phyloP scores from a whole-genome alignment of 1,140 invertebrate species.

The Metaphire vulgaris region DNA sequence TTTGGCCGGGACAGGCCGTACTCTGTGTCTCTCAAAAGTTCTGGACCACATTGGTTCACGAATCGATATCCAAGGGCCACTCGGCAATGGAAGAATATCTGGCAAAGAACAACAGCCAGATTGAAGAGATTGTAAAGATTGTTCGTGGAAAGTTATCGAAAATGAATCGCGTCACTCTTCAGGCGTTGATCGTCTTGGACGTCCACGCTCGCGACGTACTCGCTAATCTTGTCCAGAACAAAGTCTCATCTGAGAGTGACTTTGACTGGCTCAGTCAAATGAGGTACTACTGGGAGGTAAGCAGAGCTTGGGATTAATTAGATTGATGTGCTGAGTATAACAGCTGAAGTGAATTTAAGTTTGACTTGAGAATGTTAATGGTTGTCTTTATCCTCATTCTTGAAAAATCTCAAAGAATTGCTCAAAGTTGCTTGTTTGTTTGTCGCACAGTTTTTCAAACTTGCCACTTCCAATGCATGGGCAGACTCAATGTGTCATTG shows the following conservation, averaged over 20 bases:
- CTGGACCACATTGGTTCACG: constrained; percentile 70
- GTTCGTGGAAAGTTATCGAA: constrained; percentile 75
- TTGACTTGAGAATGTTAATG: too few relatives aligned
- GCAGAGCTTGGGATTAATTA: too few relatives aligned
- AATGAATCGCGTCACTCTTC: constrained; percentile 82
- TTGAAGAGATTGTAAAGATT: constrained; percentile 77
- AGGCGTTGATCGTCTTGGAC: constrained; percentile 62
- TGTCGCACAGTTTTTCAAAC: too few relatives aligned
- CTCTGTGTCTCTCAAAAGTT: constrained; percentile 78
- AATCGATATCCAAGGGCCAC: constrained; percentile 56
- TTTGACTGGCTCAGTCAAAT: constrained; percentile 89
- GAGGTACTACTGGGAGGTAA: constrained; percentile 83
- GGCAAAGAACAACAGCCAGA: constrained; percentile 65
- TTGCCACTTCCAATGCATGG: too few relatives aligned
- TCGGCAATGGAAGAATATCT: constrained; percentile 59
- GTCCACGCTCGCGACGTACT: constrained; percentile 85
- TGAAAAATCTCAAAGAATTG: too few relatives aligned
- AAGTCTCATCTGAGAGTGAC: constrained; percentile 67
- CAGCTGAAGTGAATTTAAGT: too few relatives aligned
- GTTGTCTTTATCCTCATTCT: too few relatives aligned
- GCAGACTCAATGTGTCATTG: too few relatives aligned
- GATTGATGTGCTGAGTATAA: too few relatives aligned
- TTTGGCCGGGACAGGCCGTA: constrained; percentile 81
- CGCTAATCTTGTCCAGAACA: constrained; percentile 61
- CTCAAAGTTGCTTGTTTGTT: too few relatives aligned